A percentile compares a stretch with the other conserved stretches of the same genome.
phyloP scores from a whole-genome alignment of 2,888 invertebrate species.

The Leucania comma region DNA sequence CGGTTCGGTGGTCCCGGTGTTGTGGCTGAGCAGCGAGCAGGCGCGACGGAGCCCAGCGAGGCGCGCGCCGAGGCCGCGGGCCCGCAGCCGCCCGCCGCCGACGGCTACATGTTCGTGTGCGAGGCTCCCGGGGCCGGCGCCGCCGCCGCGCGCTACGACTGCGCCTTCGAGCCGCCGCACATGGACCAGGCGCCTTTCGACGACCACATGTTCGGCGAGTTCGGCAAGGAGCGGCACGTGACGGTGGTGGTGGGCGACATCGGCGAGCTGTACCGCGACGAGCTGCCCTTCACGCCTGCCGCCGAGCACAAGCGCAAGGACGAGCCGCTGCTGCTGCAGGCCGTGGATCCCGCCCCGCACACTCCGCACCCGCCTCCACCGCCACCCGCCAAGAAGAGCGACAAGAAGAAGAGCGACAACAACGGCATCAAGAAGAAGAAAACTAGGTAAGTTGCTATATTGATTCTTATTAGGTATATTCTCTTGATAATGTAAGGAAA shows the following conservation, averaged over 20 bases:
- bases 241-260: conserved; percentile 88
- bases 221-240: conserved; percentile 90
- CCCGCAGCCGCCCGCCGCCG: conserved; percentile 86
- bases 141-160: conserved; percentile 83
- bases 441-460: conserved; percentile 92
- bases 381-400: conserved; percentile 92
- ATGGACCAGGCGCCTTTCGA: conserved; percentile 94
- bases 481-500: background rate
- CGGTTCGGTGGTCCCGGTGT: conserved; percentile 68
- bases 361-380: conserved; percentile 76
- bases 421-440: conserved; percentile 98
- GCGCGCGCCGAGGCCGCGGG: conserved; percentile 88
- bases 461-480: background rate
- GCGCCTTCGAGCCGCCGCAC: conserved; percentile 82
- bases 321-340: conserved; percentile 83
- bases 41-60: conserved; percentile 87
- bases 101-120: conserved; percentile 89
- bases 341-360: conserved; percentile 76
- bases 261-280: conserved; percentile 89
- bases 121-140: conserved; percentile 66
- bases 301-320: conserved; percentile 84
- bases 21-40: conserved; percentile 56
- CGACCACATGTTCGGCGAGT: conserved; percentile 95
- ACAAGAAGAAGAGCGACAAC: conserved; percentile 95
- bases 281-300: conserved; percentile 78